phyloP scores from a whole-genome alignment of 2,113 vertebrate species.

The Corvus cornix region DNA sequence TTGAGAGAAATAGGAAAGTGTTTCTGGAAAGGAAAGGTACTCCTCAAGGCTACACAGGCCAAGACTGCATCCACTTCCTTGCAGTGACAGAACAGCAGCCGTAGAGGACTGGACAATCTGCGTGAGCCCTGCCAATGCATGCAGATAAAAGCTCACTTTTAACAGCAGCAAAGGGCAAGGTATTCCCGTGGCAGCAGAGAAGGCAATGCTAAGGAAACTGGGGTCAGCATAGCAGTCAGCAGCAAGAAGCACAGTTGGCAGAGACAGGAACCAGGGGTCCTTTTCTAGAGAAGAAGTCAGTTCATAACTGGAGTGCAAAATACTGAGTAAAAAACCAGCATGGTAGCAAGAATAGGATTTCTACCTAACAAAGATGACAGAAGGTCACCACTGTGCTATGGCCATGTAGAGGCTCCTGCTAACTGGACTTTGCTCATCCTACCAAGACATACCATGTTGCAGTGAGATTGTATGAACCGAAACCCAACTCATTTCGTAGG shows the following conservation, averaged over 20 bases:
- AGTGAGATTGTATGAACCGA: neutral
- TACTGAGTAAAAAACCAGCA: neutral
- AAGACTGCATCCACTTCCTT: neutral
- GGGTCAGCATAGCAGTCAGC: neutral
- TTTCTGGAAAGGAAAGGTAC: neutral
- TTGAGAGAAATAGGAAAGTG: neutral
- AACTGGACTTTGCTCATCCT: neutral
- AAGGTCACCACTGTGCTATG: neutral
- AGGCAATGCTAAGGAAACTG: neutral
- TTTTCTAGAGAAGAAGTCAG: neutral
- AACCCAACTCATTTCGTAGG: neutral
- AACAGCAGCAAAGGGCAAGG: neutral
- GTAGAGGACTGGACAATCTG: rapidly evolving
- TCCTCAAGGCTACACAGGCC: neutral
- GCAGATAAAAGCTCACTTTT: neutral
- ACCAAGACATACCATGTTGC: slow-evolving; percentile 70
- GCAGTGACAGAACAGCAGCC: neutral
- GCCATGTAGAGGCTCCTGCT: neutral
- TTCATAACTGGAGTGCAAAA: neutral
- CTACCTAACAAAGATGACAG: neutral
- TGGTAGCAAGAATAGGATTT: neutral
- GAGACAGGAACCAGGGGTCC: neutral
- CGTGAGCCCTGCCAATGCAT: neutral
- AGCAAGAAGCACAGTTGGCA: neutral
- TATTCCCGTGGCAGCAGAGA: neutral